Base-by-base conservation (phyloP, 2,113 vertebrate genomes). In the Podiceps cristatus region DNA sequence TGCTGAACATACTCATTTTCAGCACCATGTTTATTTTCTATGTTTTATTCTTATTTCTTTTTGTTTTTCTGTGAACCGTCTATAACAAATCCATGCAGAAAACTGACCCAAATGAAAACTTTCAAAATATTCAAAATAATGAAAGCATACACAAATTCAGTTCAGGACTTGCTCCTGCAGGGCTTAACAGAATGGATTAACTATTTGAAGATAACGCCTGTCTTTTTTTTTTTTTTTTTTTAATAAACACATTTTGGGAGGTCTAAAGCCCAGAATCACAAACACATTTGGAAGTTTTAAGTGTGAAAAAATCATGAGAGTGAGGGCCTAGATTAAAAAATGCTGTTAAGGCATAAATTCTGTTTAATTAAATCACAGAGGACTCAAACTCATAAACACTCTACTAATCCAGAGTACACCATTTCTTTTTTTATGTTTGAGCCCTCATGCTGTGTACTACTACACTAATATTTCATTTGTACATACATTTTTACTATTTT, bases 1-100 rank as follows among this genome's bases (percentile, higher is more conserved):
- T 99, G 98, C 98, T 99, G 99, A 98, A 98, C 96, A 64, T 97
- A 74, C 62, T 97, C 93, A 91, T 98, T 99, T 99, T 99, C 98
- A 98, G 98, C 98, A 98, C 98, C 97, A 97, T 98, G 93, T 97
- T 98, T 97, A 71, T 97, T 94, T 97, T 84, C 95, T 93, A 81
- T 81, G 88, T 97, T 93, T 94, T 93, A 52, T 92, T 89, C 85
- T 88, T 92, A 35, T 83, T 76, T 92, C 67, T 86, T 55, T 96
- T 96, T 78, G 7, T 6, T 90, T 97, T 95, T 88, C 78, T 42
- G 79, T 98, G 58, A 87, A 68, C 18, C 13, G 92, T 94, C 18
- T 74, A 29, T 92, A 91, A 88, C 8, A 79, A 83, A 74, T 47
- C n/a, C 60, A 45, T 69, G 40, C 20, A 74, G 50, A 95, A 86